Base-by-base conservation (phyloP, 2,888 invertebrate genomes). In the Rhabditoides inermis region DNA sequence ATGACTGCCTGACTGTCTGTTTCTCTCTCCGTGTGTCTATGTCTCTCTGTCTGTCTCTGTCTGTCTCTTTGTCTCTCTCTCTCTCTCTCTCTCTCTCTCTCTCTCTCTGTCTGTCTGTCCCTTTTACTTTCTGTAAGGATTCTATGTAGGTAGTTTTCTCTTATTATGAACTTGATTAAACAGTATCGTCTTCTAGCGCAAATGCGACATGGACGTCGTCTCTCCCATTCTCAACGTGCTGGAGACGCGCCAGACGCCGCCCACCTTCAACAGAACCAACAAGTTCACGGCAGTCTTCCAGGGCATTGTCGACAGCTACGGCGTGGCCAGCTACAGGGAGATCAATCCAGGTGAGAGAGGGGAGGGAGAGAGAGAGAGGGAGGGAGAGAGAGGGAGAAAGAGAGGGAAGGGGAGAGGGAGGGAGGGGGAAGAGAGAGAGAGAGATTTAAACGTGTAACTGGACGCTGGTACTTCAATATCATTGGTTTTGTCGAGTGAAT, bases 231-330 rank as follows among this genome's bases (percentile, higher is more conserved):
- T 98, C 60, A 92, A 95, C 80, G 84, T 89, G 2, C 89, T 95
- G 87, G 86, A 88, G 77, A 87, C 88, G 0, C 88, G 88, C 73
- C 78, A 80, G 58, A 85, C 86, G 77, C 92, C 92, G 7, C 94
- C 95, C 1, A 95, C 95, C 0, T 94, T 88, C 80, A 90, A 92
- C 80, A 85, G 89, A 53, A 89, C 88, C 53, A 95, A 94, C 81
- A 92, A 91, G 79, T 95, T 94, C 80, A 95, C 94, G 0, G 82
- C 83, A 66, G 94, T 88, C 64, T 98, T 95, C 81, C 95, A 98
- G 81, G 83, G 84, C 55, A 83, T 98, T 63, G 90, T 95, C 66
- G 90, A 95, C 81, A 87, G 94, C 0, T 98, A 98, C 78, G 95
- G 95, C 58, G 86, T 92, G 44, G 90, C 92, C 53, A 86, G 86